These are phyloP conservation scores for Scaptomyza cyrtandrae DNA, from an alignment of 2,888 invertebrate species.

Conservation along the genomic window DNA sequence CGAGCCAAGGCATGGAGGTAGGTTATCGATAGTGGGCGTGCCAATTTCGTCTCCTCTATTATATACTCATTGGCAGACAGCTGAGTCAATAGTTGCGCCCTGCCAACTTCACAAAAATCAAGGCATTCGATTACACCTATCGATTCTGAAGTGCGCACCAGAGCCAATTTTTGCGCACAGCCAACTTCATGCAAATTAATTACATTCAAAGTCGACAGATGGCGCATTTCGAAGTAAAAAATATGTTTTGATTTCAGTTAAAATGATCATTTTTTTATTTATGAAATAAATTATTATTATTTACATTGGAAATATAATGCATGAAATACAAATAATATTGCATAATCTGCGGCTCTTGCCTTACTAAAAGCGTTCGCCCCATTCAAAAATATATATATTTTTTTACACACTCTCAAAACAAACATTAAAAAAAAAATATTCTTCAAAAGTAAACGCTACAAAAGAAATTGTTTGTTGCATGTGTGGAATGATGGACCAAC, in stretches of 20 bases:
- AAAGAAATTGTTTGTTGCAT: conserved; percentile 39
- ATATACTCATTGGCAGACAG: too few species aligned
- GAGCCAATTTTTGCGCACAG: neutral
- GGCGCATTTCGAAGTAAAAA: neutral
- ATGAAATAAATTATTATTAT: conserved; percentile 80
- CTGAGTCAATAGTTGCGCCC: neutral
- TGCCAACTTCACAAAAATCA: neutral
- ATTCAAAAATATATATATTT: conserved; percentile 26
- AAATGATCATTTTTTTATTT: conserved; percentile 74
- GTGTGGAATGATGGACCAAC: conserved; percentile 30
- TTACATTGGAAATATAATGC: conserved; percentile 80
- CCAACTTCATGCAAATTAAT: conserved; percentile 5
- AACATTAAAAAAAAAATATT: conserved; percentile 52
- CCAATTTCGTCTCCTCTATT: too few species aligned
- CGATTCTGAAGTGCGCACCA: too few species aligned
- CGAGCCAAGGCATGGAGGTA: too few species aligned
- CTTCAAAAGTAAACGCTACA: conserved; percentile 39
- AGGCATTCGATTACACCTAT: neutral
- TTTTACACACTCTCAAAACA: conserved; percentile 68
- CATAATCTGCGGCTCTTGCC: conserved; percentile 62
- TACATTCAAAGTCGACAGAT: neutral
- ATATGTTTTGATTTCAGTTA: conserved; percentile 53
- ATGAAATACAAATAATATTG: conserved; percentile 78
- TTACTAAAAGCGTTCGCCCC: conserved; percentile 31
- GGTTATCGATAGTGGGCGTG: too few species aligned